Conservation (phyloP, 2,113 vertebrate genomes). For the Strix uralensis region DNA sequence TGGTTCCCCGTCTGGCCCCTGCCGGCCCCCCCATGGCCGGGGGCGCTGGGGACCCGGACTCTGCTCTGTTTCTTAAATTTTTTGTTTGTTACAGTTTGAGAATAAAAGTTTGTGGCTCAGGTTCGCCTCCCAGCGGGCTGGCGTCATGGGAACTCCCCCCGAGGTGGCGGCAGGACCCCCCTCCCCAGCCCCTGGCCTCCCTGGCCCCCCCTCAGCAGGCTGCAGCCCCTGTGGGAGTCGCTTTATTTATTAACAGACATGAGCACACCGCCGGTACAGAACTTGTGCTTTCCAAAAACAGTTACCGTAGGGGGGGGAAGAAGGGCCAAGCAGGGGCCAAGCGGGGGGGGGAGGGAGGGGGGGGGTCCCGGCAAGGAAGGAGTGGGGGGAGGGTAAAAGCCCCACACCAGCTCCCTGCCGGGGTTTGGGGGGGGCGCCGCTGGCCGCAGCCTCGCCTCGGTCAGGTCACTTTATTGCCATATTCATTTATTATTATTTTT, state of each 20-base stretch:
- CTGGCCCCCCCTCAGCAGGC: neutral
- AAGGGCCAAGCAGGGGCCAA: conserved; percentile 10
- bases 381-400: neutral
- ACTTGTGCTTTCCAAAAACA: conserved; percentile 85
- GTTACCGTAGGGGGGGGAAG: conserved; percentile 72
- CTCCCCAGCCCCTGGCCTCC: neutral
- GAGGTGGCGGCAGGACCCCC: neutral
- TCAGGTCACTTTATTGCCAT: conserved; percentile 77
- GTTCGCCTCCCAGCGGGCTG: neutral
- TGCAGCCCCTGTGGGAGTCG: conserved; percentile 55
- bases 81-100: conserved; percentile 83
- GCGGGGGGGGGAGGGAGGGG: neutral
- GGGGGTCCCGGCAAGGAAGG: neutral
- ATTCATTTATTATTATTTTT: conserved; percentile 33
- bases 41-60: conserved; percentile 46
- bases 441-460: conserved; percentile 62
- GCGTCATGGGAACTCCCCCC: neutral
- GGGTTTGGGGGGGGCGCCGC: conserved; percentile 1
- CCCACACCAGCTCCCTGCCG: neutral
- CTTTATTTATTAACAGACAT: conserved; percentile 89
- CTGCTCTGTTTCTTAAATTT: conserved; percentile 73
- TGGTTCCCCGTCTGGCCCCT: conserved; percentile 62
- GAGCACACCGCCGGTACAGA: conserved; percentile 84
- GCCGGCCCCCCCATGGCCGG: conserved; percentile 22
- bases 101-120: conserved; percentile 82